These are phyloP conservation scores for Ciona savignyi DNA, from an alignment of 23 tunicate species.

Conservation along the genomic window DNA sequence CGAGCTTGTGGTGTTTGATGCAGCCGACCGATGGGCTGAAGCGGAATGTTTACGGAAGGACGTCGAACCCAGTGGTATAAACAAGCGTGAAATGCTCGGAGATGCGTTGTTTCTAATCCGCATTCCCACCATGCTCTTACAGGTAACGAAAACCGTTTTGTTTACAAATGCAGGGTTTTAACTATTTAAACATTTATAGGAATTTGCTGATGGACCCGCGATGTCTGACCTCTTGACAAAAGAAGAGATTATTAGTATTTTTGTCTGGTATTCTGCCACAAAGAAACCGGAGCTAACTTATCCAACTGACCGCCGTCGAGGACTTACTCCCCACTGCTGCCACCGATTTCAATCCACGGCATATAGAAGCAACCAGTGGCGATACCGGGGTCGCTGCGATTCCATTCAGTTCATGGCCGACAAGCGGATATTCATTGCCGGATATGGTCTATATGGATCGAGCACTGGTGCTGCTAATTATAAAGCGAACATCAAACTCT, in stretches of 20 bases:
- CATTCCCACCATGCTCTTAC: slow-evolving; percentile 74
- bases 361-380: slow-evolving; percentile 85
- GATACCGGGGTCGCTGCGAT: slow-evolving; percentile 89
- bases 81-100: slow-evolving; percentile 56
- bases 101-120: slow-evolving; percentile 41
- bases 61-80: slow-evolving; percentile 14
- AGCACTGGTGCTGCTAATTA: slow-evolving; percentile 89
- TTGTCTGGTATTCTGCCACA: slow-evolving; percentile 71
- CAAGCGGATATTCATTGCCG: slow-evolving; percentile 84
- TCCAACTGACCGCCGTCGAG: slow-evolving; percentile 39
- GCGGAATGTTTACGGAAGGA: slow-evolving; percentile 41
- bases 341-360: slow-evolving; percentile 82
- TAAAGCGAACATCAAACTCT: slow-evolving; percentile 41
- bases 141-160: slow-evolving; percentile 21
- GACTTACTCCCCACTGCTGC: slow-evolving; percentile 64
- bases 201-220: slow-evolving; percentile 92
- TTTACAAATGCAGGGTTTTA: too few relatives aligned
- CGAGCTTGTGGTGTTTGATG: slow-evolving; percentile 66
- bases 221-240: slow-evolving; percentile 54
- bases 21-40: slow-evolving; percentile 56
- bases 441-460: slow-evolving; percentile 80
- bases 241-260: slow-evolving; percentile 63
- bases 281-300: slow-evolving; percentile 46
- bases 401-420: slow-evolving; percentile 83
- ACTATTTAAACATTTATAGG: slow-evolving; percentile 12